Percentiles rank a stretch among this genome's conserved stretches.
Evolutionary conservation across 2,888 invertebrate genomes (phyloP).

Genomic region (Halictus ligatus): DNA sequence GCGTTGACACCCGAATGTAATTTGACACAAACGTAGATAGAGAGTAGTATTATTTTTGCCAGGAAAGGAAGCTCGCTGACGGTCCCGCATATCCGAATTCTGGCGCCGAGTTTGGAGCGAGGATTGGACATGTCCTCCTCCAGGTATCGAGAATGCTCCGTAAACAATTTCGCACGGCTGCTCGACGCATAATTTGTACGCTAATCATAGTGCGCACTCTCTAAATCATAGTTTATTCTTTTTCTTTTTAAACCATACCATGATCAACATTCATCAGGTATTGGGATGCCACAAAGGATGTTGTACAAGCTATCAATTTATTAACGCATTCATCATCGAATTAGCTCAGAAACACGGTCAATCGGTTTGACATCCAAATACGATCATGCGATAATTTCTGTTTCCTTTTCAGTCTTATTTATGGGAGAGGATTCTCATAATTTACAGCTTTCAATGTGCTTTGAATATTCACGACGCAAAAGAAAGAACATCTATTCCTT

Average conservation of each 20-base stretch:
- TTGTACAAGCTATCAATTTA: not conserved
- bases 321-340: not conserved
- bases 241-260: not conserved
- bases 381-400: not conserved
- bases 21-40: slow-evolving; percentile 71
- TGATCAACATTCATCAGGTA: not conserved
- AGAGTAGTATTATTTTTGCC: slow-evolving; percentile 77
- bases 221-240: not conserved
- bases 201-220: slow-evolving; percentile 48
- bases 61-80: slow-evolving; percentile 90
- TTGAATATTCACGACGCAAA: slow-evolving; percentile 61
- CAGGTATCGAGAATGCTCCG: slow-evolving; percentile 76
- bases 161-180: slow-evolving; percentile 35
- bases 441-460: slow-evolving; percentile 76
- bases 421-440: slow-evolving; percentile 57
- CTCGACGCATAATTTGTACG: slow-evolving; percentile 61
- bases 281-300: not conserved
- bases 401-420: slow-evolving; percentile 41
- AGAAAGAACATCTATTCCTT: slow-evolving; percentile 55
- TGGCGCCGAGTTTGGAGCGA: slow-evolving; percentile 93
- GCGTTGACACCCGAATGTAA: not conserved
- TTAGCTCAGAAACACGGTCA: not conserved
- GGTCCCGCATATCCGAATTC: slow-evolving; percentile 92
- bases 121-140: slow-evolving; percentile 88
- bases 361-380: not conserved